A percentile compares a stretch with the other conserved stretches of the same genome.
Conservation (phyloP, 2,113 vertebrate genomes). For the Gila orcuttii region DNA sequence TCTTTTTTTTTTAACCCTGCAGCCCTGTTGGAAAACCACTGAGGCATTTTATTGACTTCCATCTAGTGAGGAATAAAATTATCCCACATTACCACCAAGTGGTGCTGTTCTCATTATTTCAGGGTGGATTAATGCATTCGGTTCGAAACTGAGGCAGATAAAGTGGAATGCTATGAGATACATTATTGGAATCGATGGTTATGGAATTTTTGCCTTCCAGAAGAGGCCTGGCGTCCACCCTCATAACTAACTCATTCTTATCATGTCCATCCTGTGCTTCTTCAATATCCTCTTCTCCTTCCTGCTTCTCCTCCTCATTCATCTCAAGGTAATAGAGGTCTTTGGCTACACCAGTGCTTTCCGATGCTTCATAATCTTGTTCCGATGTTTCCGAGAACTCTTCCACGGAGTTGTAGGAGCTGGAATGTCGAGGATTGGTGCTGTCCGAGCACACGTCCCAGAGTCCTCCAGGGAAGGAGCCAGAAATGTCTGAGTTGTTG, state of each 20-base stretch:
- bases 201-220: constrained; percentile 35
- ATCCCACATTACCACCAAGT: constrained; percentile 46
- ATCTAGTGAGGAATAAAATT: background rate
- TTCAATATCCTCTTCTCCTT: constrained; percentile 51
- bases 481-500: constrained; percentile 67
- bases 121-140: constrained; percentile 64
- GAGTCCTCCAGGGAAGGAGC: constrained; percentile 68
- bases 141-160: constrained; percentile 90
- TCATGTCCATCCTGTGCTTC: constrained; percentile 57
- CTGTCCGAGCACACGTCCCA: constrained; percentile 74
- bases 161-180: constrained; percentile 62
- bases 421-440: constrained; percentile 65
- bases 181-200: constrained; percentile 44
- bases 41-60: background rate
- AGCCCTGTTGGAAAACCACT: background rate
- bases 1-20: too few relatives aligned
- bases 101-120: constrained; percentile 59
- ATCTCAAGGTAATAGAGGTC: constrained; percentile 81
- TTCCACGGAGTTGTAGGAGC: constrained; percentile 80
- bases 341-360: constrained; percentile 60
- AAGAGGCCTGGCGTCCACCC: constrained; percentile 63
- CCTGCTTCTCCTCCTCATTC: constrained; percentile 60
- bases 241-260: constrained; percentile 55
- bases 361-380: constrained; percentile 66
- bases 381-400: constrained; percentile 83